These are phyloP conservation scores for Ctenochaetus hawaiiensis DNA, from an alignment of 2,797 vertebrate species.

Conservation along the genomic window DNA sequence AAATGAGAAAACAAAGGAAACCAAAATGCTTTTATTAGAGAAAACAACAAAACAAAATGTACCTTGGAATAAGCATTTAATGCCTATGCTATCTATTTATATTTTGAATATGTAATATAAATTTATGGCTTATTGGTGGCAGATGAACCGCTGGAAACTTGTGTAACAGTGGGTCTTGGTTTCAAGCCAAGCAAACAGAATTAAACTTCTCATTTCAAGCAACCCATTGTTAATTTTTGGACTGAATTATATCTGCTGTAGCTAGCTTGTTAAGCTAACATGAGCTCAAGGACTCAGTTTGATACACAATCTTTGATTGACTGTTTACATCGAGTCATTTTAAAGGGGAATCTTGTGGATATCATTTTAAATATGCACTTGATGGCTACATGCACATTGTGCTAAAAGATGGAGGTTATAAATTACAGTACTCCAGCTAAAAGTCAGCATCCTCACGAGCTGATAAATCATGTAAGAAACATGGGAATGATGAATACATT, in stretches of 20 bases:
- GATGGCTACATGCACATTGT: not conserved
- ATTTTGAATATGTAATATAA: too few species aligned
- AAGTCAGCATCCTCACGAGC: too few species aligned
- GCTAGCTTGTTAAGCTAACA: conserved; percentile 18
- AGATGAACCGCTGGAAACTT: not conserved
- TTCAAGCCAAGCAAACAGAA: not conserved
- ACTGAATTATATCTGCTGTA: conserved; percentile 3
- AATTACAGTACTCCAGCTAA: too few species aligned
- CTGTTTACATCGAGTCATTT: not conserved
- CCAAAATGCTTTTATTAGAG: too few species aligned
- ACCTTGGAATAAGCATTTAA: too few species aligned
- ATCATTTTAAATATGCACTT: not conserved
- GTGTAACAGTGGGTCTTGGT: conserved; percentile 5
- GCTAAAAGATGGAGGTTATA: too few species aligned
- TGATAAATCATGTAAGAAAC: too few species aligned
- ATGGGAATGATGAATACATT: too few species aligned
- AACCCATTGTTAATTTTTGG: too few species aligned
- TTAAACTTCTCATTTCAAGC: conserved; percentile 13
- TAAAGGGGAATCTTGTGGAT: not conserved
- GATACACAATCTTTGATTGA: not conserved
- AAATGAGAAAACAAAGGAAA: too few species aligned
- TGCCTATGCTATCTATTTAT: too few species aligned
- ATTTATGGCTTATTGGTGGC: not conserved
- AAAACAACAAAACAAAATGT: too few species aligned
- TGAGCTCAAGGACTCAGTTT: conserved; percentile 6